Conservation (phyloP, 1,140 invertebrate species). For the Chrysopa pallens region DNA sequence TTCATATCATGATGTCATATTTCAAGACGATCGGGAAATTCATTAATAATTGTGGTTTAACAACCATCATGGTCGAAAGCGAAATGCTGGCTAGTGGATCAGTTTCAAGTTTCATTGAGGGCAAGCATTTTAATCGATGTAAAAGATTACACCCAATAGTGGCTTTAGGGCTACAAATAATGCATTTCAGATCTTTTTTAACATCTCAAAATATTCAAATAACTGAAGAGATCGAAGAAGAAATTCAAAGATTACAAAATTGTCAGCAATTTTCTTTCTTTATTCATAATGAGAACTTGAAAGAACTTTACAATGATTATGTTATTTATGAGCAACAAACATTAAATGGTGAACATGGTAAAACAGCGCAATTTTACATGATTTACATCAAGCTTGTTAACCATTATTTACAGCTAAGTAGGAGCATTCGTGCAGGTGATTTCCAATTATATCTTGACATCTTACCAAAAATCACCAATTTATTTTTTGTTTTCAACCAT, state of each 20-base stretch:
- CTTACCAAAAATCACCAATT: not conserved
- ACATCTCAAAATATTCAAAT: slow-evolving; percentile 7
- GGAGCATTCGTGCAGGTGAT: not conserved
- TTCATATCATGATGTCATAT: slow-evolving; percentile 27
- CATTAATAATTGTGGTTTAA: slow-evolving; percentile 23
- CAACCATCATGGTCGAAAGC: slow-evolving; percentile 21
- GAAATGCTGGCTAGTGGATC: slow-evolving; percentile 16
- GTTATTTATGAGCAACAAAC: slow-evolving; percentile 3
- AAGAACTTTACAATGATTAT: slow-evolving; percentile 7
- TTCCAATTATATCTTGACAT: no score
- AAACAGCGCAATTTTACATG: slow-evolving; percentile 4
- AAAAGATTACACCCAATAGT: slow-evolving; percentile 18
- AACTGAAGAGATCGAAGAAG: slow-evolving; percentile 6
- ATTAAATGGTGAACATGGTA: slow-evolving; percentile 2
- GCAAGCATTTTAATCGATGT: slow-evolving; percentile 20
- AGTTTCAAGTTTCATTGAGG: slow-evolving; percentile 14
- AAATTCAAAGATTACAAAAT: slow-evolving; percentile 6
- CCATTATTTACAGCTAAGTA: not conserved
- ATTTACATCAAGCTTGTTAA: slow-evolving; percentile 3
- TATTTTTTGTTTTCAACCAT: not conserved
- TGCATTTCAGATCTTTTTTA: slow-evolving; percentile 11
- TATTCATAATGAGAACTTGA: slow-evolving; percentile 10
- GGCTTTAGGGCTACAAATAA: slow-evolving; percentile 11
- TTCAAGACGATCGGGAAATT: slow-evolving; percentile 28
- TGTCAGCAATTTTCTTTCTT: slow-evolving; percentile 6